Conservation (phyloP, 2,113 vertebrate species). For the Andinoacara biseriatus region DNA sequence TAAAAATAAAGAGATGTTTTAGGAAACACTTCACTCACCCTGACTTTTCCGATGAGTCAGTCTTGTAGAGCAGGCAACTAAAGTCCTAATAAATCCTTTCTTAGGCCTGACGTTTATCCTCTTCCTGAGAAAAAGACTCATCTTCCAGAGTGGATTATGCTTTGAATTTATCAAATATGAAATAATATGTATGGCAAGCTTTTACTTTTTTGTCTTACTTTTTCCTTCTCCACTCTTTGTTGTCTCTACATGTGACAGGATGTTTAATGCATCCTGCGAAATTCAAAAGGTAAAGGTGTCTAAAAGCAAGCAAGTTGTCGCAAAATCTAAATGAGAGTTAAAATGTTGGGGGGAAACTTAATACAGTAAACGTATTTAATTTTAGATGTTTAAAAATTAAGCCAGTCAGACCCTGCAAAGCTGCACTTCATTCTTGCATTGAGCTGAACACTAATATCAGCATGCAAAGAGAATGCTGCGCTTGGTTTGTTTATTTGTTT, state of each 20-base stretch:
- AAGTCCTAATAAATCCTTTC: background rate
- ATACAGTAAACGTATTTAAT: background rate
- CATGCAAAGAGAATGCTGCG: background rate
- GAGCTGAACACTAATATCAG: background rate
- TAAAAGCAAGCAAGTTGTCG: background rate
- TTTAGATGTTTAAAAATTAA: background rate
- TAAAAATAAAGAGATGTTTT: background rate
- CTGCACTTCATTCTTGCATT: background rate
- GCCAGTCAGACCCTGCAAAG: background rate
- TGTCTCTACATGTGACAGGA: background rate
- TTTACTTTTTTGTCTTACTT: background rate
- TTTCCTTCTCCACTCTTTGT: background rate
- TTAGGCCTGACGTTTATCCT: background rate
- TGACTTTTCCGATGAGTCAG: background rate
- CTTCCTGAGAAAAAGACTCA: background rate
- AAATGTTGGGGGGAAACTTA: background rate
- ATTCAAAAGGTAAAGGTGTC: no score
- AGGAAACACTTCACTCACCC: conserved; percentile 3
- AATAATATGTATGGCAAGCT: background rate
- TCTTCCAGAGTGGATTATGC: background rate
- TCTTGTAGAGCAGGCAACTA: background rate
- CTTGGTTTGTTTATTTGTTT: background rate
- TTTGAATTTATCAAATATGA: conserved; percentile 5
- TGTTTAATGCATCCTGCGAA: background rate
- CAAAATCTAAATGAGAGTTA: background rate